phyloP scores from a whole-genome alignment of 2,113 vertebrate species.

The Phaethon lepturus region DNA sequence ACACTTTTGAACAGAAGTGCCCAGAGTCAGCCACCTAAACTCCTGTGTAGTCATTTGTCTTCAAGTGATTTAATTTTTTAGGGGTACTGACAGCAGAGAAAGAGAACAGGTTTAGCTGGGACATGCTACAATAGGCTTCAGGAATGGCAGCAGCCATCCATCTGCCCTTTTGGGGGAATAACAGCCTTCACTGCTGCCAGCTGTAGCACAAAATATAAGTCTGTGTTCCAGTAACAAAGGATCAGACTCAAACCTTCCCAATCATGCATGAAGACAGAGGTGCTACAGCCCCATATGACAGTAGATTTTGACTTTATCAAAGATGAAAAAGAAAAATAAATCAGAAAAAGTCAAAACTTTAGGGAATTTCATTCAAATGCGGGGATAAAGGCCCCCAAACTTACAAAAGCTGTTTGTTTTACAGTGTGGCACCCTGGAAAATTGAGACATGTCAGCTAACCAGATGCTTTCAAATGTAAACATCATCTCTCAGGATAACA shows the following conservation, averaged over 20 bases:
- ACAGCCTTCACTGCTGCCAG: neutral
- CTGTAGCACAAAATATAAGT: neutral
- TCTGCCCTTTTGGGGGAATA: neutral
- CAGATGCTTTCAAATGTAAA: neutral
- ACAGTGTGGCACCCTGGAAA: neutral
- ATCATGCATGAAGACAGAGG: neutral
- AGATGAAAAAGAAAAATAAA: neutral
- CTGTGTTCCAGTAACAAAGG: neutral
- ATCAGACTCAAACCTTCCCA: neutral
- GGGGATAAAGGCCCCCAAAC: neutral
- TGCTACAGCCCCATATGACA: neutral
- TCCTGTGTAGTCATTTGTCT: neutral
- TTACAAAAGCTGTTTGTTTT: conserved; percentile 1
- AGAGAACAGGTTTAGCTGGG: neutral
- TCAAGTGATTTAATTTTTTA: neutral
- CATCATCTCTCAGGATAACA: neutral
- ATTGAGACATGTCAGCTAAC: neutral
- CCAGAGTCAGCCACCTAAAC: neutral
- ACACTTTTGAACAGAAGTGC: neutral
- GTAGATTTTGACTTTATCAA: neutral
- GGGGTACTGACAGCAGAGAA: neutral
- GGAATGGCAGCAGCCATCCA: neutral
- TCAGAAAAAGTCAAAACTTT: neutral
- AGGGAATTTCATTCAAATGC: neutral
- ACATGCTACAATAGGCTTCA: neutral